These are phyloP conservation scores for Tadarida brasiliensis DNA, from an alignment of 2,797 vertebrate species.

Conservation along the genomic window DNA sequence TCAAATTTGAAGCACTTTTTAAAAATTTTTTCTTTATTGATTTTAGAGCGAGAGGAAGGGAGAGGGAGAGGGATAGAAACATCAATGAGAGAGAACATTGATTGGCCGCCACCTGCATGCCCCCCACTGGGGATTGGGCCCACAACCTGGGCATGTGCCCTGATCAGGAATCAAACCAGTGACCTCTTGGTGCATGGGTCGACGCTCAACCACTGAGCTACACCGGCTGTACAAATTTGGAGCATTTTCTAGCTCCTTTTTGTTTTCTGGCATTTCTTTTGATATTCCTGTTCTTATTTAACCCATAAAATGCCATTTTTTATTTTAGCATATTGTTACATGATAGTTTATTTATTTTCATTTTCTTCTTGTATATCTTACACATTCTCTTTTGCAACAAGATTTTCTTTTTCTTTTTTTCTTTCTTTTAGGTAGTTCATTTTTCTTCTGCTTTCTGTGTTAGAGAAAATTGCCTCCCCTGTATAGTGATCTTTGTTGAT, in stretches of 20 bases:
- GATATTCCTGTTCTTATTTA: not conserved
- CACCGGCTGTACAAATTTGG: not conserved
- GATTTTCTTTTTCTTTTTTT: not conserved
- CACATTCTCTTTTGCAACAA: not conserved
- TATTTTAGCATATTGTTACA: not conserved
- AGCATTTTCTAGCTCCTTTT: not conserved
- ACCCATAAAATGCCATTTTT: not conserved
- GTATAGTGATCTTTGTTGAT: not conserved
- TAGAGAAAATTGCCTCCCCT: not conserved
- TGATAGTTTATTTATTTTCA: not conserved
- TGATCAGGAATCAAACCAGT: not conserved
- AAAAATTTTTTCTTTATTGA: not conserved
- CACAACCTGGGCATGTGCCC: not conserved
- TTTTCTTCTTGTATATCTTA: not conserved
- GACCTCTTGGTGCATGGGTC: not conserved
- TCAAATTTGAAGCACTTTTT: too few relatives aligned
- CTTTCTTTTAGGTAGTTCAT: too few relatives aligned
- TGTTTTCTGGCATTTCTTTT: not conserved
- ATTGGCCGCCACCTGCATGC: not conserved
- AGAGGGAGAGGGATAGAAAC: not conserved
- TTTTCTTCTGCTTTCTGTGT: not conserved
- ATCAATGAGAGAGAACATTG: not conserved
- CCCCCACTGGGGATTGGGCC: not conserved
- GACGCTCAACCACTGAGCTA: not conserved
- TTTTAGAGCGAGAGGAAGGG: not conserved